Base-by-base conservation (phyloP, 2,113 vertebrate species). In the Clupea harengus region DNA sequence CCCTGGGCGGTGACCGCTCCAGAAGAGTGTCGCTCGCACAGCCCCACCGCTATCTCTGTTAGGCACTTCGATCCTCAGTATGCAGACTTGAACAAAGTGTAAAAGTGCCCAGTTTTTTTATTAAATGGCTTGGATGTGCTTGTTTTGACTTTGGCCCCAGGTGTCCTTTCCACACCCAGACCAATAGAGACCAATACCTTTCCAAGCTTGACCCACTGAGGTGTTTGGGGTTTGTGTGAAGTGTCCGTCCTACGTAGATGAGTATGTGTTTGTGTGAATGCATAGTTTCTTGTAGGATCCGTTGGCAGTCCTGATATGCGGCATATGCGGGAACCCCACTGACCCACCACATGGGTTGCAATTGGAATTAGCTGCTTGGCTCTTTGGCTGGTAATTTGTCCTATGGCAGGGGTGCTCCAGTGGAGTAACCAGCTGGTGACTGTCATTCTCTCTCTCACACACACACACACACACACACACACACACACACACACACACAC, bases 341-440 rank as follows among this genome's bases (percentile, higher is more conserved):
- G 81, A 82, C 45, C 82, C 80, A 82, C 89, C 60, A 82, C 83
- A 85, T 83, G 85, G 83, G 84, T 78, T 82, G 84, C 85, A 87
- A 88, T 87, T 85, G 46, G 32, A 85, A 85, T 88, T 20, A 90
- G 80, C 83, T 81, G 84, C 54, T 72, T 67, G 85, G 72, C 83
- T 72, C 39, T 84, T 81, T 52, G 85, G 72, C 83, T 83, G 45
- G 85, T 83, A 57, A 84, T 84, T 88, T 81, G 57, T 83, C 28
- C 72, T 44, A 78, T 78, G 72, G 72, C 57, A 45, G 22, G 17
- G 84, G 80, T 54, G 44, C 78, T 81, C 75, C n/a, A n/a, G 39
- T 82, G 20, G 50, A 47, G 44, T 32, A 64, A 54, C 81, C 44
- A 81, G 81, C 86, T 44, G 25, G 9, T 47, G 11, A 60, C n/a